These are phyloP conservation scores for Bradypodion ventrale DNA, from an alignment of 2,797 vertebrate genomes.

Conservation along the genomic window DNA sequence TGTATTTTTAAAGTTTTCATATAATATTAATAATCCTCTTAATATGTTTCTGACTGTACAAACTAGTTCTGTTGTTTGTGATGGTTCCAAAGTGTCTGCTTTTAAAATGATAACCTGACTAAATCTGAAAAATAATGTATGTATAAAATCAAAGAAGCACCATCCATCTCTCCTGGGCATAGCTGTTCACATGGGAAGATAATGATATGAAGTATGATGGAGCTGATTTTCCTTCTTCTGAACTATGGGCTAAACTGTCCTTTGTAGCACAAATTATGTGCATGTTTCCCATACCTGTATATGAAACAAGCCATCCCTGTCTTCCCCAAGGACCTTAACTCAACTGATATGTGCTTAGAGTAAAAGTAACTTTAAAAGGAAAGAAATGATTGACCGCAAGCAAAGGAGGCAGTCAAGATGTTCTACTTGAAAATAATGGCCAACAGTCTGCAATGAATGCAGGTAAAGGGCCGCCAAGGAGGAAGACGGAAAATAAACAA, in stretches of 20 bases:
- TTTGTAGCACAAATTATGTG: neutral
- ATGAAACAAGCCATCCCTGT: neutral
- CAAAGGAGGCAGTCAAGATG: neutral
- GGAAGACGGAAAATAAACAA: neutral
- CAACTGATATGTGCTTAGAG: neutral
- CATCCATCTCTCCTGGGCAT: neutral
- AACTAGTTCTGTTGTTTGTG: conserved; percentile 16
- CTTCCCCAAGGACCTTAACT: neutral
- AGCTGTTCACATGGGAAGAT: neutral
- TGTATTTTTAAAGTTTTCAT: neutral
- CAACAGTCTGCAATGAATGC: neutral
- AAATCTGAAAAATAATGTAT: neutral
- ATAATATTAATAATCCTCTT: conserved; percentile 28
- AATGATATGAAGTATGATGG: neutral
- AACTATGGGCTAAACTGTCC: neutral
- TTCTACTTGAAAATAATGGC: neutral
- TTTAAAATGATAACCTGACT: conserved; percentile 23
- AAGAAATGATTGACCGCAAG: neutral
- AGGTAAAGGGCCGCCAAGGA: neutral
- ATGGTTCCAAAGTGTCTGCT: neutral
- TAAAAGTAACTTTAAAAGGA: neutral
- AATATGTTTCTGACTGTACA: conserved; percentile 50
- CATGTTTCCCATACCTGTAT: too few relatives aligned
- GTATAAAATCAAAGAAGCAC: conserved; percentile 1
- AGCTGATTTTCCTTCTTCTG: neutral